Percentiles rank a stretch among this genome's conserved stretches.
phyloP scores from a whole-genome alignment of 2,888 invertebrate species.

The Caenorhabditis sp. region DNA sequence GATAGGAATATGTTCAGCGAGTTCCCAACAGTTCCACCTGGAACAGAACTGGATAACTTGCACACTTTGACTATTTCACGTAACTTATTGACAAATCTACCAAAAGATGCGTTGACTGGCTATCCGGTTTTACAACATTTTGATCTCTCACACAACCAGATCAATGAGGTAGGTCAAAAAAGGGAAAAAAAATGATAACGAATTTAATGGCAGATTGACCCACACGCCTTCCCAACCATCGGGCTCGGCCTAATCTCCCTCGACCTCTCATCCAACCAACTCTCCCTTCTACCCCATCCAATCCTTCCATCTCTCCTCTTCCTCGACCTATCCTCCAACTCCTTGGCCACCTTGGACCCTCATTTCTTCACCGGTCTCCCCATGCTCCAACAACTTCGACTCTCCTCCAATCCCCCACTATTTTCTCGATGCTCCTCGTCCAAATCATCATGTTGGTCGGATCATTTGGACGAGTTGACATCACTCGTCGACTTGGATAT shows the following conservation, averaged over 20 bases:
- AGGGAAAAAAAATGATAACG: too few species aligned
- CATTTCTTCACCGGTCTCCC: constrained; percentile 58
- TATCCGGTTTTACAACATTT: constrained; percentile 58
- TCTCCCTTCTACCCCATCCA: constrained; percentile 54
- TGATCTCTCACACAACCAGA: constrained; percentile 60
- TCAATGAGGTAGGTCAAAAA: constrained; percentile 44
- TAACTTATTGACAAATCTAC: constrained; percentile 56
- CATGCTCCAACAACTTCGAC: constrained; percentile 56
- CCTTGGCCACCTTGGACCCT: constrained; percentile 48
- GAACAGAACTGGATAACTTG: constrained; percentile 46
- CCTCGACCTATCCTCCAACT: constrained; percentile 59
- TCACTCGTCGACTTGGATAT: constrained; percentile 60
- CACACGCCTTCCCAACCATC: constrained; percentile 51
- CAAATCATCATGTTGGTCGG: constrained; percentile 44
- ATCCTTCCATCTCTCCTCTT: constrained; percentile 61
- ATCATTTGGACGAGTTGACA: constrained; percentile 51
- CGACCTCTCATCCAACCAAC: constrained; percentile 49
- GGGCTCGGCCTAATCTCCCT: constrained; percentile 51
- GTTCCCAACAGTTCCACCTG: constrained; percentile 47
- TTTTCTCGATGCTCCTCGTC: constrained; percentile 38
- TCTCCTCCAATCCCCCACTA: constrained; percentile 48
- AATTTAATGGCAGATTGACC: constrained; percentile 34
- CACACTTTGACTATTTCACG: constrained; percentile 59
- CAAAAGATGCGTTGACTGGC: constrained; percentile 48
- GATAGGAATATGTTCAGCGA: constrained; percentile 52